phyloP scores from a whole-genome alignment of 1,140 invertebrate species.

The Polypedilum pembai region DNA sequence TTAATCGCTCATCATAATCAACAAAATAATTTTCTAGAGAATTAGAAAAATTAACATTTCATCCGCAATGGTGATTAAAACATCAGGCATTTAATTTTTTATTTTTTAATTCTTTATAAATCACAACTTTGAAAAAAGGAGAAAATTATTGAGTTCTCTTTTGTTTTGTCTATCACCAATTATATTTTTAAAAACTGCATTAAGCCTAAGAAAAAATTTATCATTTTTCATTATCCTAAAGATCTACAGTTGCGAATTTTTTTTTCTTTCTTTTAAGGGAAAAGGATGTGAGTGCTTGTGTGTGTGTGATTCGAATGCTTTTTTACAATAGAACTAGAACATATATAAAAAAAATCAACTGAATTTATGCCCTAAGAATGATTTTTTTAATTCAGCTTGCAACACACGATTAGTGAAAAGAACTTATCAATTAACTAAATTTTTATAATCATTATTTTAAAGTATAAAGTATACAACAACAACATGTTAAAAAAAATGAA shows the following conservation, averaged over 20 bases:
- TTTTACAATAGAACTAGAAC: neutral
- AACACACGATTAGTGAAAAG: slow-evolving; percentile 1
- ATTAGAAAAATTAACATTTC: neutral
- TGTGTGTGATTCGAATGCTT: neutral
- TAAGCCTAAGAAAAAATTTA: neutral
- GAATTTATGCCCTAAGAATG: slow-evolving; percentile 10
- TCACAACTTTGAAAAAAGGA: neutral
- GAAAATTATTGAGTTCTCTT: neutral
- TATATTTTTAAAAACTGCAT: neutral
- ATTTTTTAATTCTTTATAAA: neutral
- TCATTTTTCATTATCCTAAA: slow-evolving; percentile 3
- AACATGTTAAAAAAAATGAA: too few species aligned
- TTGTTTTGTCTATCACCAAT: slow-evolving; percentile 3
- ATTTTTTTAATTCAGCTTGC: neutral
- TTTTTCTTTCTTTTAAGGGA: neutral
- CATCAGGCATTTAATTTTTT: neutral
- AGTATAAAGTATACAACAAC: too few species aligned
- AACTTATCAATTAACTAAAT: neutral
- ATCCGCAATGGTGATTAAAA: slow-evolving; percentile 11
- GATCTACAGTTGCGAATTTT: slow-evolving; percentile 9
- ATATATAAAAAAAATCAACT: neutral
- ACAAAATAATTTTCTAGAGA: too few species aligned
- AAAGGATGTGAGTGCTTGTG: neutral
- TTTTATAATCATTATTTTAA: too few species aligned
- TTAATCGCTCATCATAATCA: too few species aligned